Evolutionary conservation across 2,888 invertebrate species (phyloP).

Genomic region (Himalopsyche kuldschensis): DNA sequence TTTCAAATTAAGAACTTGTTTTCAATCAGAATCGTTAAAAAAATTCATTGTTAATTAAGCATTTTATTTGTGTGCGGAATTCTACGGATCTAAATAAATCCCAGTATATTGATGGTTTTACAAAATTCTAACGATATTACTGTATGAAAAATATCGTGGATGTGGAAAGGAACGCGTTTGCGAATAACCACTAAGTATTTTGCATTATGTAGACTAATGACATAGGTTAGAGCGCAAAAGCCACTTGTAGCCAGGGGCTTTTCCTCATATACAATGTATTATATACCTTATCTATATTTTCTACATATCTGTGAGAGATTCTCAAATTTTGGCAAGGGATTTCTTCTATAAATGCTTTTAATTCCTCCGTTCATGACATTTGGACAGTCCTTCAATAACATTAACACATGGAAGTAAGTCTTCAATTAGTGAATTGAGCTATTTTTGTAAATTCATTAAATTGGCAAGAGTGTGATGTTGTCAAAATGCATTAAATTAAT

Average conservation of each 20-base stretch:
- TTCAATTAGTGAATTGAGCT: no score
- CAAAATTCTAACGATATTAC: not conserved
- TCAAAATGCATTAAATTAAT: no score
- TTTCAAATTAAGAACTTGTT: no score
- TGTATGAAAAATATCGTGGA: not conserved
- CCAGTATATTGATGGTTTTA: not conserved
- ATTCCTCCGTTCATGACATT: no score
- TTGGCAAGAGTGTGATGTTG: no score
- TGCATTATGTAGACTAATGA: not conserved
- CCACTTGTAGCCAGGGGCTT: not conserved
- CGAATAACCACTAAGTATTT: not conserved
- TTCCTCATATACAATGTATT: not conserved
- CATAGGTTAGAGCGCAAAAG: not conserved
- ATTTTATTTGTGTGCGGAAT: not conserved
- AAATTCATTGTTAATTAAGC: no score
- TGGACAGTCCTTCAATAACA: no score
- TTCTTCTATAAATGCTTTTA: no score
- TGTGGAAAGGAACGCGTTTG: not conserved
- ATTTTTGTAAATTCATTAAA: no score
- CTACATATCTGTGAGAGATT: not conserved
- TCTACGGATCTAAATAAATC: not conserved
- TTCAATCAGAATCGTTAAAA: no score
- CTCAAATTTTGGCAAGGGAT: not conserved
- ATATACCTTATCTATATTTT: not conserved
- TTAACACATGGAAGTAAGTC: no score